Percentiles rank a stretch among this genome's conserved stretches.
Conservation (phyloP, 2,888 invertebrate species). For the Hydriomena furcata region DNA sequence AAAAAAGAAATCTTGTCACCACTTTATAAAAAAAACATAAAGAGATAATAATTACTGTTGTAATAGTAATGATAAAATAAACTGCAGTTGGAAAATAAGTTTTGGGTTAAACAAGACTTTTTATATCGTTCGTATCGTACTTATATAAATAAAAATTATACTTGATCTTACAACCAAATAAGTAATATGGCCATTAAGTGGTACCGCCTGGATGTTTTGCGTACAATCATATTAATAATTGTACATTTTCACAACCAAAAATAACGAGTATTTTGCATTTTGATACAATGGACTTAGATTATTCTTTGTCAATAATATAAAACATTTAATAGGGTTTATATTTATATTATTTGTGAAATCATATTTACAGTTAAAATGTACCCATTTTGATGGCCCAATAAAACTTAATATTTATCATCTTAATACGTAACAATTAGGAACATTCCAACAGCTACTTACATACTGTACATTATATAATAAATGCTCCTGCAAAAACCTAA, state of each 20-base stretch:
- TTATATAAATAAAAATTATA: slow-evolving; percentile 5
- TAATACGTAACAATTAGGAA: slow-evolving; percentile 21
- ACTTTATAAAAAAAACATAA: neutral
- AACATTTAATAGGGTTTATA: neutral
- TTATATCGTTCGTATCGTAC: slow-evolving; percentile 1
- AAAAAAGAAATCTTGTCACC: slow-evolving; percentile 1
- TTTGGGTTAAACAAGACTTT: slow-evolving; percentile 8
- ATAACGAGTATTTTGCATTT: slow-evolving; percentile 35
- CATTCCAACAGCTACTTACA: slow-evolving; percentile 11
- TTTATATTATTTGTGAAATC: slow-evolving; percentile 12
- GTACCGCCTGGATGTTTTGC: slow-evolving; percentile 17
- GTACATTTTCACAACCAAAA: slow-evolving; percentile 38
- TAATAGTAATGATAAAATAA: neutral
- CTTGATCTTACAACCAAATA: slow-evolving; percentile 24
- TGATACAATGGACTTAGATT: slow-evolving; percentile 22
- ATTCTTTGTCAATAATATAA: slow-evolving; percentile 15
- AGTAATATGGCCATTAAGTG: slow-evolving; percentile 41
- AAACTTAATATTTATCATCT: slow-evolving; percentile 1
- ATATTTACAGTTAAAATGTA: slow-evolving; percentile 13
- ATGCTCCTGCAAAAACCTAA: slow-evolving; percentile 22
- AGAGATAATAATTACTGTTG: too few species aligned
- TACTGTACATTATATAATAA: slow-evolving; percentile 26
- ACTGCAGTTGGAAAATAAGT: neutral
- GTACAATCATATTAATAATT: slow-evolving; percentile 13
- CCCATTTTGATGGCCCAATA: slow-evolving; percentile 14